A percentile compares a stretch with the other conserved stretches of the same genome.
phyloP scores from a whole-genome alignment of 2,888 invertebrate species.

The Epiblema foenella region DNA sequence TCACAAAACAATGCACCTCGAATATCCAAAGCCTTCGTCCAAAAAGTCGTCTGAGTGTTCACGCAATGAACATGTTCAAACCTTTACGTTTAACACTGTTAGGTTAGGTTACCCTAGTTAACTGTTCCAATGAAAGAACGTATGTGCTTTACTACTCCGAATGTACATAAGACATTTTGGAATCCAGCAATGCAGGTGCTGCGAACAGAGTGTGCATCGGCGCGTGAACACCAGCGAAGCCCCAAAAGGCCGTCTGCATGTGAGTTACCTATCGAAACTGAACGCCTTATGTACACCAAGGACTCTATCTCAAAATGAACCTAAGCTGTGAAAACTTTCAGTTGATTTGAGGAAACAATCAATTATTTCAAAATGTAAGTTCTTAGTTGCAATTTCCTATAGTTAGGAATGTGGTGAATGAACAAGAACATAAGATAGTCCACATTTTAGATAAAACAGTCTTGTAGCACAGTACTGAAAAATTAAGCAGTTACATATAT shows the following conservation, averaged over 20 bases:
- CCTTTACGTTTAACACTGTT: neutral
- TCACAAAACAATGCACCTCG: slow-evolving; percentile 14
- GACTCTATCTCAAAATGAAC: neutral
- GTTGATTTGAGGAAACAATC: neutral
- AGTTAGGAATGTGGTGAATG: slow-evolving; percentile 18
- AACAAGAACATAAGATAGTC: slow-evolving; percentile 7
- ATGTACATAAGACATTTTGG: slow-evolving; percentile 4
- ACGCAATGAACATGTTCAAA: neutral
- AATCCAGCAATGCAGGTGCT: slow-evolving; percentile 15
- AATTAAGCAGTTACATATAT: too few relatives aligned
- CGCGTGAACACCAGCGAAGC: slow-evolving; percentile 27
- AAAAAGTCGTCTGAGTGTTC: neutral
- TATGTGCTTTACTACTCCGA: neutral
- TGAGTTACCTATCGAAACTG: neutral
- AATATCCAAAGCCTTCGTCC: neutral
- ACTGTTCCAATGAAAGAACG: neutral
- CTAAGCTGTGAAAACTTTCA: neutral
- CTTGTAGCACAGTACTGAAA: neutral
- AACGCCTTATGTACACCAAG: neutral
- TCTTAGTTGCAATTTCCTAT: slow-evolving; percentile 12
- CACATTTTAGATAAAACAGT: slow-evolving; percentile 11
- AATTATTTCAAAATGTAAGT: neutral
- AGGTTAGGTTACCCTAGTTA: neutral
- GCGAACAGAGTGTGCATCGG: slow-evolving; percentile 24
- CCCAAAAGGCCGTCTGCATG: slow-evolving; percentile 33